These are phyloP conservation scores for Apodemus agrarius DNA, from an alignment of 2,797 vertebrate species.

Conservation along the genomic window DNA sequence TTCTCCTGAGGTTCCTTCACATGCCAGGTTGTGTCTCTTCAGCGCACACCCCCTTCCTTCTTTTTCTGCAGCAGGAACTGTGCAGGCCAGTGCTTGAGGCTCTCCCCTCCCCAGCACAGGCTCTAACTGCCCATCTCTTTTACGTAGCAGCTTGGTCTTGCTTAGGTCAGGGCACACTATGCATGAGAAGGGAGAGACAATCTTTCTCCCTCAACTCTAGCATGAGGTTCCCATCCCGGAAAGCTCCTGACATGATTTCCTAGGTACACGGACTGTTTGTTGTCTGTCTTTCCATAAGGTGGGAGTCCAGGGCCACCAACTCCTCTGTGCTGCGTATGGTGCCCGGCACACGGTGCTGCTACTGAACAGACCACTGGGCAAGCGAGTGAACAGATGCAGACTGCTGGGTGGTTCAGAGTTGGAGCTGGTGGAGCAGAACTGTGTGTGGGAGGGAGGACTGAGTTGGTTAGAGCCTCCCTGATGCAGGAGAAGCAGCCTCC, in stretches of 20 bases:
- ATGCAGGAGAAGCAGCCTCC: background rate
- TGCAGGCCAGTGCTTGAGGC: background rate
- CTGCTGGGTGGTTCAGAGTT: background rate
- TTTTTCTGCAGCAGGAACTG: background rate
- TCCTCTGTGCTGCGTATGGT: background rate
- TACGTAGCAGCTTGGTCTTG: background rate
- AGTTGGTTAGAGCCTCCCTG: background rate
- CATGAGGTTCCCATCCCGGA: background rate
- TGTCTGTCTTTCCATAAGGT: background rate
- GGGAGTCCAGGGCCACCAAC: background rate
- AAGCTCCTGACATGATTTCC: background rate
- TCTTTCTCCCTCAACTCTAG: background rate
- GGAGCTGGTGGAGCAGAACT: background rate
- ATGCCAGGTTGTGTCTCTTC: rapidly evolving
- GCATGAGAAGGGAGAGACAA: background rate
- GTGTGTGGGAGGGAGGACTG: background rate
- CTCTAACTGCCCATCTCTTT: background rate
- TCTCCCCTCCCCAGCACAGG: background rate
- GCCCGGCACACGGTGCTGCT: background rate
- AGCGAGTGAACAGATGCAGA: no score
- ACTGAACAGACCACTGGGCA: background rate
- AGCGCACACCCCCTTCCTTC: background rate
- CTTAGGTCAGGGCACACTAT: rapidly evolving
- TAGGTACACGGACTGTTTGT: background rate
- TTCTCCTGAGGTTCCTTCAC: rapidly evolving